phyloP scores from a whole-genome alignment of 2,113 vertebrate species.

The Apus apus region DNA sequence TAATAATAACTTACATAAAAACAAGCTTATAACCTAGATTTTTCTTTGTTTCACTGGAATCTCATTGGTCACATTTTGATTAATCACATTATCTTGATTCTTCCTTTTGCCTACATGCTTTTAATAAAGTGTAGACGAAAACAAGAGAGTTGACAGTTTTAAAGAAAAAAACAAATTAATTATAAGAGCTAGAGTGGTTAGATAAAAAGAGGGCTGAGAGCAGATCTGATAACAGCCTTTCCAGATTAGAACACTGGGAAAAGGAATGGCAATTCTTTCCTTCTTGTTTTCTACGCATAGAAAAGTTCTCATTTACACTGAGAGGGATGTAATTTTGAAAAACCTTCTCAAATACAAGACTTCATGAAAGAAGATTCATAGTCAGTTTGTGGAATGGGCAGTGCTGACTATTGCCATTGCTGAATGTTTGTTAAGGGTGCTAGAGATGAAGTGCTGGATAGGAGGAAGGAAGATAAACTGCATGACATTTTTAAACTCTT shows the following conservation, averaged over 20 bases:
- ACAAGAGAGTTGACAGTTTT: neutral
- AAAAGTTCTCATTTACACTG: neutral
- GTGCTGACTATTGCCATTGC: neutral
- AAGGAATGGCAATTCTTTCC: neutral
- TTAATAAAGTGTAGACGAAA: neutral
- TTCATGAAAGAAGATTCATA: neutral
- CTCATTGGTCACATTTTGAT: neutral
- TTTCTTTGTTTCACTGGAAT: neutral
- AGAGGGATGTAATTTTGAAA: neutral
- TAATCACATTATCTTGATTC: neutral
- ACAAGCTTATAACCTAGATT: neutral
- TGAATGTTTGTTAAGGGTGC: neutral
- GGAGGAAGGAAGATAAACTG: neutral
- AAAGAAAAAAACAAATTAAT: neutral
- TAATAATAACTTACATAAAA: neutral
- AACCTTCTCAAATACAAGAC: neutral
- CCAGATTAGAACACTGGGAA: neutral
- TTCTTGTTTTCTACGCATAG: neutral
- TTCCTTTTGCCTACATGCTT: neutral
- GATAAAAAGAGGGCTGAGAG: neutral
- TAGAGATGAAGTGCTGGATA: neutral
- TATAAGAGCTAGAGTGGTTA: neutral
- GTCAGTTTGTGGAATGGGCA: neutral
- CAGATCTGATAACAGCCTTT: neutral
- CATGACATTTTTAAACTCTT: neutral